phyloP scores from a whole-genome alignment of 2,888 invertebrate species.

The Gortyna flavago region DNA sequence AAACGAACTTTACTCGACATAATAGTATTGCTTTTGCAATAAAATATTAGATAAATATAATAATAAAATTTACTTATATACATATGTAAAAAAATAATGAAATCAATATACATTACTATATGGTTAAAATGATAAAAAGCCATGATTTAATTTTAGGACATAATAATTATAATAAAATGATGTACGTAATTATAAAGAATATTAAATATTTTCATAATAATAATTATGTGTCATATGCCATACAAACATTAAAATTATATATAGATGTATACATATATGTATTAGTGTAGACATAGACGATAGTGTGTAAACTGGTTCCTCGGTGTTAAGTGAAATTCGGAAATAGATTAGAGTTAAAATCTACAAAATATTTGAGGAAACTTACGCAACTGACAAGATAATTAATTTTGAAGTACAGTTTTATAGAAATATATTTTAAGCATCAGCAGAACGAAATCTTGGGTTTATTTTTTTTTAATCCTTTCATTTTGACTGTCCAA shows the following conservation, averaged over 20 bases:
- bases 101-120: conserved; percentile 19
- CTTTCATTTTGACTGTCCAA: background rate
- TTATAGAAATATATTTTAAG: conserved; percentile 1
- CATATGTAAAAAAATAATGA: conserved; percentile 9
- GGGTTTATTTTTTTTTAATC: background rate
- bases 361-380: conserved; percentile 56
- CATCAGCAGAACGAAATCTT: background rate
- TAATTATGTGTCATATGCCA: conserved; percentile 59
- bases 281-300: conserved; percentile 66
- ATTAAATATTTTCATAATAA: conserved; percentile 12
- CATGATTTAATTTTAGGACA: background rate
- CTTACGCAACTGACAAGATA: conserved; percentile 41
- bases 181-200: background rate
- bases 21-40: background rate
- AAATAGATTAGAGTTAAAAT: conserved; percentile 57
- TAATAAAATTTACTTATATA: conserved; percentile 16
- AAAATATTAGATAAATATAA: conserved; percentile 10
- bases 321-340: conserved; percentile 72
- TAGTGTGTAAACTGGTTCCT: conserved; percentile 74
- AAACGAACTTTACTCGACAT: conserved; percentile 15
- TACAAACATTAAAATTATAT: conserved; percentile 69
- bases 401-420: background rate
- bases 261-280: conserved; percentile 67
- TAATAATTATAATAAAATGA: conserved; percentile 9
- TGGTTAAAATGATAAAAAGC: background rate